These are phyloP conservation scores for Motacilla alba DNA, from an alignment of 2,113 vertebrate species.

Conservation along the genomic window DNA sequence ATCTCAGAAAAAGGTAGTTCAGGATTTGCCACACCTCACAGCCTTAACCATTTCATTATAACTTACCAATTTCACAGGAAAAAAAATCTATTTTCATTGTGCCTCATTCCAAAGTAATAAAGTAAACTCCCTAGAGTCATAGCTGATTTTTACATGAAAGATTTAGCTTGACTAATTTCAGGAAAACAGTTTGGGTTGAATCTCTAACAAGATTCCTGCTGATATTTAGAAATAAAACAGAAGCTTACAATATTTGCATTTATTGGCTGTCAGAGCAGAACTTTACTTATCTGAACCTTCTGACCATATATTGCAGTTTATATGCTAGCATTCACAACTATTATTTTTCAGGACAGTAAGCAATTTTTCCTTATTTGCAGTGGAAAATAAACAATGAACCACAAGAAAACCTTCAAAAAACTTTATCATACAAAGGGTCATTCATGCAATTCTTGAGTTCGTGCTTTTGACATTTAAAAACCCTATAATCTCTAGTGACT, in stretches of 20 bases:
- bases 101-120: not conserved
- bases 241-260: not conserved
- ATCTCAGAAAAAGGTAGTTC: slow-evolving; percentile 13
- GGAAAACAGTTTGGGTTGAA: not conserved
- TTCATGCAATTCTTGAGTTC: not conserved
- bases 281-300: not conserved
- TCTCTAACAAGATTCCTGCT: not conserved
- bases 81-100: slow-evolving; percentile 18
- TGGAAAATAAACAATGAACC: not conserved
- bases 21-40: slow-evolving; percentile 18
- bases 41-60: slow-evolving; percentile 25
- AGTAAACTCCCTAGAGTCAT: not conserved
- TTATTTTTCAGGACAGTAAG: not conserved
- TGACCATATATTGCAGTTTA: not conserved
- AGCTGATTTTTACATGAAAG: slow-evolving; percentile 1
- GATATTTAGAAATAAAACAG: not conserved
- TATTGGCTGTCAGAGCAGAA: not conserved
- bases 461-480: not conserved
- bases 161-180: not conserved
- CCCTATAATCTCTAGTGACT: not conserved
- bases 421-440: not conserved
- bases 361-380: not conserved
- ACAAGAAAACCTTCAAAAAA: not conserved
- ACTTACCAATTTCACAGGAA: not conserved
- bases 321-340: not conserved